Base-by-base conservation (phyloP, 1,140 invertebrate genomes). In the Drosophila navojoa region DNA sequence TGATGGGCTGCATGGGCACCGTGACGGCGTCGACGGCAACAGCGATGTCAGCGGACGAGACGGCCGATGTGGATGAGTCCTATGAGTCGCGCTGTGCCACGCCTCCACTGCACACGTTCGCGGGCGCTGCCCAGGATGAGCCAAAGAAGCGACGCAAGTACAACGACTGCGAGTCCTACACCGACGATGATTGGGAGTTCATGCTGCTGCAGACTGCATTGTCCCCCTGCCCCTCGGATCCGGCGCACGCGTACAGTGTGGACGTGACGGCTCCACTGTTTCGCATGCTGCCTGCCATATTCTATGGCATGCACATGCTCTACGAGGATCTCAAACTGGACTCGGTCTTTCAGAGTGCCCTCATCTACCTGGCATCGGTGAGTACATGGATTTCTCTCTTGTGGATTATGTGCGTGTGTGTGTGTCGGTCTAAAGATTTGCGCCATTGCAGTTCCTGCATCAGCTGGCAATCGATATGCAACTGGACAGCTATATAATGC, bases 301-400 rank as follows among this genome's bases (percentile, higher is more conserved):
- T 98, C 45, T 97, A 95, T 91, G 94, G 96, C 0, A 93, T 99
- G 38, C 98, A 99, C 93, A 93, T 98, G 10, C 93, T 98, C 0
- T 98, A 98, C 91, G 98, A 98, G 94, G 97, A 98, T 87, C 93
- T 98, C 1, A 98, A 98, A 92, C 90, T 98, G 38, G 96, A 97
- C 84, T 93, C 94, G 1, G 92, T 96, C 2, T 93, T 96, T 69
- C 94, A 93, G 19, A 94, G 95, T 61, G 94, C 95, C 72, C 92
- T 97, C 55, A 93, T 94, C 49, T 93, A 95, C 0, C 82, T 99
- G 19, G 96, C 95, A 0, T 79, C 90, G 75, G 90, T 91, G 35
- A 58, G 57, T 64, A 10, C 2, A 35, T 35, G 0, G 7, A 29
- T 0, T 29, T 29, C 27, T 29, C 32, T 32, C 27, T 29, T 29